phyloP scores from a whole-genome alignment of 2,888 invertebrate species.

The Smittia sp. region DNA sequence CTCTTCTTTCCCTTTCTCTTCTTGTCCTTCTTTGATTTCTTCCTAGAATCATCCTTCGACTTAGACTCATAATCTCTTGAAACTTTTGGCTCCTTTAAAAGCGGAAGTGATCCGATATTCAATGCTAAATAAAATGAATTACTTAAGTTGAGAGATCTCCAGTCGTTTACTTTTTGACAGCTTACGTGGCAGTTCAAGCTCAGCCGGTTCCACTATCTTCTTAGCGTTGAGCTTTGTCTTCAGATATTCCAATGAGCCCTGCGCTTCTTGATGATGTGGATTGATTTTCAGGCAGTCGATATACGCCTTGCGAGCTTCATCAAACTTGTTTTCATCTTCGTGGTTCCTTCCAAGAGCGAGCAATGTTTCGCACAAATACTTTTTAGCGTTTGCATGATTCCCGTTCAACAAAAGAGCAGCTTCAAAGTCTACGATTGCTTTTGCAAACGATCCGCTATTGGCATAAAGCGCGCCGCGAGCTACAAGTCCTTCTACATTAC shows the following conservation, averaged over 20 bases:
- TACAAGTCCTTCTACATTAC: constrained; percentile 88
- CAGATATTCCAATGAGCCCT: constrained; percentile 76
- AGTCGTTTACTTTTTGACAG: too few species aligned
- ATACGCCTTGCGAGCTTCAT: constrained; percentile 81
- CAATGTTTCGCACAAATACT: constrained; percentile 90
- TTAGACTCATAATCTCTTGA: constrained; percentile 47
- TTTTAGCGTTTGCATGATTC: constrained; percentile 87
- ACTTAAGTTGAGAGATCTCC: too few species aligned
- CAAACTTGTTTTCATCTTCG: constrained; percentile 81
- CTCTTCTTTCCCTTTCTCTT: constrained; percentile 64
- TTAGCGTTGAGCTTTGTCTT: constrained; percentile 65
- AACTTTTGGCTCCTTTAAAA: constrained; percentile 39
- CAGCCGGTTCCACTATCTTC: constrained; percentile 63
- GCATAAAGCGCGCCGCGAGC: constrained; percentile 90
- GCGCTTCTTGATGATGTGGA: constrained; percentile 84
- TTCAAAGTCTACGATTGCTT: constrained; percentile 93
- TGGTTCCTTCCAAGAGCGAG: constrained; percentile 85
- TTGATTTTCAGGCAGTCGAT: constrained; percentile 79
- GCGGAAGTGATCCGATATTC: constrained; percentile 42
- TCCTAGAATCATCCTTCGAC: constrained; percentile 56
- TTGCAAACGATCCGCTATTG: constrained; percentile 88
- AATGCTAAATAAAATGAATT: constrained; percentile 45
- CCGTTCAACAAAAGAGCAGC: constrained; percentile 84
- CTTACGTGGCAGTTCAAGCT: constrained; percentile 61
- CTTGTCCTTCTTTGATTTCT: constrained; percentile 62